A percentile compares a stretch with the other conserved stretches of the same genome.
phyloP scores from a whole-genome alignment of 2,888 invertebrate genomes.

The Choristoneura rosaceana region DNA sequence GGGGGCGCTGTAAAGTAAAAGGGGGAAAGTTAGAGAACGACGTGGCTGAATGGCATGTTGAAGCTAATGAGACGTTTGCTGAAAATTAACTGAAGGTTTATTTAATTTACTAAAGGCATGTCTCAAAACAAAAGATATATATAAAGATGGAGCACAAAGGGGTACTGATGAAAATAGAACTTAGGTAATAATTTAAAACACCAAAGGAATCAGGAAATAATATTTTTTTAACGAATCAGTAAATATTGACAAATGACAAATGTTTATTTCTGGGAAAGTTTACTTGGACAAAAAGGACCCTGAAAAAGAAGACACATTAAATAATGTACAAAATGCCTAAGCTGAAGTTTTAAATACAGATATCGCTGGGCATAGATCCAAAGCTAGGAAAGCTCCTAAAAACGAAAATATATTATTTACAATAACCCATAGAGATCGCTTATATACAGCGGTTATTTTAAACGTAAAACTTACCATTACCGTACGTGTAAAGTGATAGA shows the following conservation, averaged over 20 bases:
- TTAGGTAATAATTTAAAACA: not conserved
- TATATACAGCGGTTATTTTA: slow-evolving; percentile 72
- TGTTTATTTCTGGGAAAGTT: not conserved
- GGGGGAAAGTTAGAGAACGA: slow-evolving; percentile 37
- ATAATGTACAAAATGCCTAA: slow-evolving; percentile 32
- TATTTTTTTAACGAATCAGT: not conserved
- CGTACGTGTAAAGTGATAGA: slow-evolving; percentile 27
- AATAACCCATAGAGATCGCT: slow-evolving; percentile 55
- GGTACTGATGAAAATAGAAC: not conserved
- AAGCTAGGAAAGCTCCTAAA: slow-evolving; percentile 58
- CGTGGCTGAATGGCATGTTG: slow-evolving; percentile 13
- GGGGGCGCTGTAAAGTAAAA: slow-evolving; percentile 86
- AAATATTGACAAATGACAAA: not conserved
- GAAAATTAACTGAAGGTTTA: not conserved
- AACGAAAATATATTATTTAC: slow-evolving; percentile 58
- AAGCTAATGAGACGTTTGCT: not conserved
- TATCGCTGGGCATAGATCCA: slow-evolving; percentile 42
- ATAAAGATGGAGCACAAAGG: not conserved
- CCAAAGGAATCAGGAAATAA: not conserved
- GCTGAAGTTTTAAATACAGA: slow-evolving; percentile 18
- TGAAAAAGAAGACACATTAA: slow-evolving; percentile 16
- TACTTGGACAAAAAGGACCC: not conserved
- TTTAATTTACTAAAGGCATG: not conserved
- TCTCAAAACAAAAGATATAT: not conserved
- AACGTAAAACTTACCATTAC: slow-evolving; percentile 46